A percentile compares a stretch with the other conserved stretches of the same genome.
These are phyloP conservation scores for Pelosia muscerda DNA, from an alignment of 2,888 invertebrate species.

Conservation along the genomic window DNA sequence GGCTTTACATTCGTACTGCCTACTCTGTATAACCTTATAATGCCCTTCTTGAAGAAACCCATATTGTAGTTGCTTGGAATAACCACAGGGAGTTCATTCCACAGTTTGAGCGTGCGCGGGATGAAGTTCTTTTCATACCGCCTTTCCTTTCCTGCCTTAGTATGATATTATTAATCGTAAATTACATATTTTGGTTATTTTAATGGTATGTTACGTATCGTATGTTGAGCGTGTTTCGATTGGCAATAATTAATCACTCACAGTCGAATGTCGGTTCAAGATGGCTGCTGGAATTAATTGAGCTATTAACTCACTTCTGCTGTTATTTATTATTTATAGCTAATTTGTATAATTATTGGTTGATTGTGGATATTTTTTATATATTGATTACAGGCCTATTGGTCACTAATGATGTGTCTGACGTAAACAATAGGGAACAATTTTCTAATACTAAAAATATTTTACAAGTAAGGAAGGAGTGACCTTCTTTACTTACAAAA, in stretches of 20 bases:
- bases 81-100: too few relatives aligned
- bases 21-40: too few relatives aligned
- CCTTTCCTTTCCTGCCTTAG: too few relatives aligned
- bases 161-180: background rate
- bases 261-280: slow-evolving; percentile 64
- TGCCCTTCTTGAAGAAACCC: too few relatives aligned
- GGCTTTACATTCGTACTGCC: too few relatives aligned
- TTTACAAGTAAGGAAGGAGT: background rate
- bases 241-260: slow-evolving; percentile 63
- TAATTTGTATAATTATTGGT: slow-evolving; percentile 4
- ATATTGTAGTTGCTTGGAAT: too few relatives aligned
- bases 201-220: background rate
- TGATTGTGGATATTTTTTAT: background rate
- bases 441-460: too few relatives aligned
- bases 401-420: background rate
- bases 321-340: background rate
- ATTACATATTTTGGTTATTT: background rate
- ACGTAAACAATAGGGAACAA: background rate
- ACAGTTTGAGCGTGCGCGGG: too few relatives aligned
- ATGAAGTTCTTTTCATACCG: too few relatives aligned
- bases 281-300: slow-evolving; percentile 70
- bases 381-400: background rate
- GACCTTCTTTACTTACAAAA: background rate
- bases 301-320: slow-evolving; percentile 27
- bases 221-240: slow-evolving; percentile 30